Evolutionary conservation across 2,888 invertebrate species (phyloP), one percentile per base, ranked within the genome.

Genomic region (Acanthosepion esculentum): DNA sequence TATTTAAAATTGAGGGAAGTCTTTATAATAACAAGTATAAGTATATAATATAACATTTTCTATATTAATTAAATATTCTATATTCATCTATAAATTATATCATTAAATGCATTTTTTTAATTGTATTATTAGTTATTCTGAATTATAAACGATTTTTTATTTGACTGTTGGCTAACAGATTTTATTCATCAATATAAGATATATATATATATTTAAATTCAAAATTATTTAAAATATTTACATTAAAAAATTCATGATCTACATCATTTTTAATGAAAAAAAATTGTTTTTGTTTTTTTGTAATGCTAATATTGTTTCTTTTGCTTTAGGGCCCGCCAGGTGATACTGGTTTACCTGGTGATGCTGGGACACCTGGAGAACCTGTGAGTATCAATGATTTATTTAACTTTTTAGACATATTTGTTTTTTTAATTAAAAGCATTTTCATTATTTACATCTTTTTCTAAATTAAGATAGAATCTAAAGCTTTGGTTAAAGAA

Each of bases 331-430:
- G 99, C 10, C 97, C 98, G 29, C 98, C 98, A 96, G 99, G 99
- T 8, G 99, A 99, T 97, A 98, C 98, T 96, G 99, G 98, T 5
- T 97, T 98, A 93, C 98, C 98, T 7, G 98, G 98, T 50, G 98
- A 98, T 18, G 98, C 98, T 8, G 98, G 98, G 55, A 98, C 98
- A 97, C 97, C 98, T 96, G 99, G 99, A 94, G 98, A 98, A 93
- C 98, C 98, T 96, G 98, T 98, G 98, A 97, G 97, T 96, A 94
- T 59, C n/a, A 41, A 78, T 33, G 33, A 78, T n/a, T n/a, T 12
- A 78, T 15, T n/a, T 33, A 78, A n/a, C 15, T 18, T 78, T 78
- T 33, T 78, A 12, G 1, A n/a, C n/a, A 78, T n/a, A n/a, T 78
- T 64, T 64, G 3, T 5, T 78, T 78, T 29, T 78, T n/a, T 29